Conservation (phyloP, 2,113 vertebrate genomes). For the Nycticryphes semicollaris region DNA sequence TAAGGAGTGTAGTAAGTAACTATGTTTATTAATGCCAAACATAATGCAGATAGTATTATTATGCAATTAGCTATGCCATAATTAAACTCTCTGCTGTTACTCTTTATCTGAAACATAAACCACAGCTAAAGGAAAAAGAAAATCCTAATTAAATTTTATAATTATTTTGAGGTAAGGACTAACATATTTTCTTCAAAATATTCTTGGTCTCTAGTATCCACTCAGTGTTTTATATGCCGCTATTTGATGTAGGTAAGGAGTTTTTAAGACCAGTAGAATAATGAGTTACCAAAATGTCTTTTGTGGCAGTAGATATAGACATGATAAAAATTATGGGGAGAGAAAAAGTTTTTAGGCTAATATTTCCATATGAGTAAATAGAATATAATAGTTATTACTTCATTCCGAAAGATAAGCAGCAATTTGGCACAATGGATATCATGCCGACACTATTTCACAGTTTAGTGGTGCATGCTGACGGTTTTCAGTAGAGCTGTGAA, state of each 20-base stretch:
- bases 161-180: not conserved
- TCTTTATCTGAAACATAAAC: conserved; percentile 8
- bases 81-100: not conserved
- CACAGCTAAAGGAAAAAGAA: conserved; percentile 1
- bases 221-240: not conserved
- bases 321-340: not conserved
- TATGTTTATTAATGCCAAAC: not conserved
- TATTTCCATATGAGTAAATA: conserved; percentile 43
- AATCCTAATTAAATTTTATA: not conserved
- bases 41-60: not conserved
- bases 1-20: not conserved
- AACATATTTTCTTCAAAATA: not conserved
- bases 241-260: not conserved
- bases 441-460: conserved; percentile 84
- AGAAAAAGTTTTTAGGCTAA: conserved; percentile 26
- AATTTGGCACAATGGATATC: conserved; percentile 73
- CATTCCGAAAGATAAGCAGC: conserved; percentile 58
- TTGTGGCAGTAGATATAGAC: not conserved
- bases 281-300: not conserved
- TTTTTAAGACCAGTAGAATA: not conserved
- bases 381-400: conserved; percentile 57
- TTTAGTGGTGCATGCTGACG: conserved; percentile 82
- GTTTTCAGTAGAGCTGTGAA: conserved; percentile 74
- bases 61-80: not conserved
- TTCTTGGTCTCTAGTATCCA: not conserved